Conservation (phyloP, 2,888 invertebrate species). For the Caenorhabditis japonica region DNA sequence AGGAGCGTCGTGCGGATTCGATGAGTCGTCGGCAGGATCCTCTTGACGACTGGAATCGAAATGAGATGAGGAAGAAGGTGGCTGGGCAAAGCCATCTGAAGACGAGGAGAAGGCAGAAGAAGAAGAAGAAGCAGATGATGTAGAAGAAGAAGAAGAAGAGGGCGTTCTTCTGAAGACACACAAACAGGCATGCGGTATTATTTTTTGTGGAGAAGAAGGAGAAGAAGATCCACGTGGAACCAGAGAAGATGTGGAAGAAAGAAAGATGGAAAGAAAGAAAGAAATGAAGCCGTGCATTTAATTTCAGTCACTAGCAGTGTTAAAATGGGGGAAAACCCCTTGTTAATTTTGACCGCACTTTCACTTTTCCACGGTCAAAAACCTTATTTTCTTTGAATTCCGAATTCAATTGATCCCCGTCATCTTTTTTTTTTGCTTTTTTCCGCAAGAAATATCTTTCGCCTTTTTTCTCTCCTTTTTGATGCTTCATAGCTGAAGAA, state of each 20-base stretch:
- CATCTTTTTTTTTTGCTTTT: too few relatives aligned
- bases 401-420: constrained; percentile 37
- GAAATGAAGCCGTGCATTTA: too few relatives aligned
- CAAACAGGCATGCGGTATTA: too few relatives aligned
- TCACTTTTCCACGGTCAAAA: not conserved
- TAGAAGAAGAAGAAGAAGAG: constrained; percentile 15
- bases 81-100: constrained; percentile 18
- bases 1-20: constrained; percentile 55
- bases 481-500: constrained; percentile 37
- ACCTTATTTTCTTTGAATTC: not conserved
- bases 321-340: too few relatives aligned
- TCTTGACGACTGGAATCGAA: constrained; percentile 56
- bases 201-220: not conserved
- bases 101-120: constrained; percentile 31
- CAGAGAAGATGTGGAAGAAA: too few relatives aligned
- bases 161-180: constrained; percentile 54
- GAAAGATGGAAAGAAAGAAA: too few relatives aligned
- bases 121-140: constrained; percentile 6
- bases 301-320: too few relatives aligned
- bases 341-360: too few relatives aligned
- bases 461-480: constrained; percentile 18
- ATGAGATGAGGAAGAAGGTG: constrained; percentile 32
- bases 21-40: constrained; percentile 32
- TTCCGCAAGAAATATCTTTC: too few relatives aligned
- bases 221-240: not conserved